Conservation (phyloP, 2,888 invertebrate genomes). For the Pasiphila rectangulata region DNA sequence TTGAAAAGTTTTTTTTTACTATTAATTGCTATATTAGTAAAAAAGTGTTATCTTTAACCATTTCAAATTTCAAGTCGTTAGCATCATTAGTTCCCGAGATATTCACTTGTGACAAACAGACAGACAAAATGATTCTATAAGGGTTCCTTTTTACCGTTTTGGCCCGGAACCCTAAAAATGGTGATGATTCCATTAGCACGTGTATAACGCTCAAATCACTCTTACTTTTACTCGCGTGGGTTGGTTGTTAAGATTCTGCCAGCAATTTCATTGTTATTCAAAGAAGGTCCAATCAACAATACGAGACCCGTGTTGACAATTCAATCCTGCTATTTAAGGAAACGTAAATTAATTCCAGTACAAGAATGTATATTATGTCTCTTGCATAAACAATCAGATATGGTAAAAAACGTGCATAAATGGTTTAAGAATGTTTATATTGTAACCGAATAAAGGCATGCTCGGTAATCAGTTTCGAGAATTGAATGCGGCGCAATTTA, state of each 20-base stretch:
- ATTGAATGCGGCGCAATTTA: constrained; percentile 32
- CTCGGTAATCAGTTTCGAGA: constrained; percentile 33
- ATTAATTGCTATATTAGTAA: too few relatives aligned
- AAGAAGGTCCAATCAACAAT: constrained; percentile 31
- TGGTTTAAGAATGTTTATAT: constrained; percentile 24
- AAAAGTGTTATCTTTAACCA: too few relatives aligned
- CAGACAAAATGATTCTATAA: background rate
- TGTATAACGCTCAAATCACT: constrained; percentile 24
- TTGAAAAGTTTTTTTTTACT: too few relatives aligned
- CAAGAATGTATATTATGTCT: constrained; percentile 16
- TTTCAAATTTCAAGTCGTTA: too few relatives aligned
- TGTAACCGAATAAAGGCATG: constrained; percentile 28
- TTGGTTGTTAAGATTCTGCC: constrained; percentile 29
- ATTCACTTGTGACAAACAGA: too few relatives aligned
- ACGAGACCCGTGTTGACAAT: constrained; percentile 35
- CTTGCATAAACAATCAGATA: constrained; percentile 25
- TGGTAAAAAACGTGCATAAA: constrained; percentile 25
- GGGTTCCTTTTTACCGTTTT: too few relatives aligned
- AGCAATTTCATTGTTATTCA: constrained; percentile 30
- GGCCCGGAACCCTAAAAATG: too few relatives aligned
- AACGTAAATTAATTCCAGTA: constrained; percentile 30
- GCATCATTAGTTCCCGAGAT: too few relatives aligned
- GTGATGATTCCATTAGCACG: constrained; percentile 19
- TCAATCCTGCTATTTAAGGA: constrained; percentile 34
- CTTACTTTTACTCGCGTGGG: constrained; percentile 30